Evolutionary conservation across 2,888 invertebrate genomes (phyloP), one percentile per base, ranked within the genome.

Genomic region (Ophioninae sp.): DNA sequence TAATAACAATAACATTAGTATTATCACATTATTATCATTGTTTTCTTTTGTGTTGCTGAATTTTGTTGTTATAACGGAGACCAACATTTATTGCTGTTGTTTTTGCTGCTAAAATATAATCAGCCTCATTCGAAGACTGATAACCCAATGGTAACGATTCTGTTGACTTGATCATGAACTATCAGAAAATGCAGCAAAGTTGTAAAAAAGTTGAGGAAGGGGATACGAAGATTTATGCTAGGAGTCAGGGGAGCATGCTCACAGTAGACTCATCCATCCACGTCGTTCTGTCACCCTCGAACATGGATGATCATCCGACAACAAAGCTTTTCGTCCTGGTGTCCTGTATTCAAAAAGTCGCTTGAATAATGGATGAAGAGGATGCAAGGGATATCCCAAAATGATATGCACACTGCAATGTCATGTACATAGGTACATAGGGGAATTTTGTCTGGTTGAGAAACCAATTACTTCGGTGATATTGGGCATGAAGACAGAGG

Each of bases 311-410:
- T 73, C 64, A 41, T 76, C 67, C 57, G 37, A 44, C 62, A 61
- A 72, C 44, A 61, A 73, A 13, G 67, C 65, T 37, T 65, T 20
- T 76, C 70, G 41, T 65, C 50, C 59, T 6, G 13, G 37, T 17
- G 44, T 77, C 73, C 62, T 20, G 68, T 62, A 69, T 68, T 57
- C 59, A 68, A 69, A 81, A 75, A 75, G 39, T 44, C 3, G 56
- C 61, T 62, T 85, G 82, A 85, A 81, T 81, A 85, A 85, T 85
- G 80, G 80, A 84, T 84, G 57, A 30, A 67, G 61, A 79, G 64
- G 67, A 69, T 72, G 67, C 77, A 67, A 72, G 57, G 56, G 61
- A 79, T 80, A 77, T 80, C 67, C 50, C 50, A 44, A 21, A 56
- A 80, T 30, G 30, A 30, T 59, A 59, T 56, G 57, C 23, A 41